Base-by-base conservation (phyloP, 2,797 vertebrate genomes). In the Pagetopsis macropterus region DNA sequence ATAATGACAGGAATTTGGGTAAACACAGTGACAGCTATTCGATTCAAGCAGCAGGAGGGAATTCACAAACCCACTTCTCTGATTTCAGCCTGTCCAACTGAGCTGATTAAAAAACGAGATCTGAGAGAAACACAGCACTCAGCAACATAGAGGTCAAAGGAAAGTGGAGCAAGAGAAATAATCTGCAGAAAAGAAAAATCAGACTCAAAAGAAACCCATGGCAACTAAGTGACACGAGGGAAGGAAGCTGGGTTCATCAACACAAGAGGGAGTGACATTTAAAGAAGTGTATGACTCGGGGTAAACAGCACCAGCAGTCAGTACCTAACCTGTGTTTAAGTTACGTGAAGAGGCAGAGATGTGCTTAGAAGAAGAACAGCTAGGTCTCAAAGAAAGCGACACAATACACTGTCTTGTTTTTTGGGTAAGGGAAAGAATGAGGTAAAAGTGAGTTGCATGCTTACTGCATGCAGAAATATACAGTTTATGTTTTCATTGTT, bases 231-330 rank as follows among this genome's bases (percentile, higher is more conserved):
- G 78, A 78, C 70, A 75, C 9, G 2, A 65, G 50, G 50, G 50
- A 65, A 78, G 49, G 51, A 70, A 72, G 71, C 68, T 31, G 71
- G 52, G 65, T 76, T 84, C 71, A 66, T 51, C 59, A 58, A 77
- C 78, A 82, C 76, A 37, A 85, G 62, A 44, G 33, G 14, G 27
- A 17, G 56, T 57, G 70, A 19, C 43, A 65, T 72, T 75, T 73
- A 68, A 54, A 9, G 64, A 80, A 72, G 82, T 40, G 63, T 59
- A 37, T 54, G 57, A 76, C 70, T 81, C 55, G 69, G 72, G 76
- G 70, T 75, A 81, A 86, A 84, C 86, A 83, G 72, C 70, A 54
- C 67, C 75, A 62, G 80, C 86, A 66, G 70, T 62, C 82, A 70
- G 21, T 21, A 21, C 21, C 66, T 66, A 21, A 71, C 48, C 56